A percentile compares a stretch with the other conserved stretches of the same genome.
These are phyloP conservation scores for Eristalinus aeneus DNA, from an alignment of 2,888 invertebrate genomes.

Conservation along the genomic window DNA sequence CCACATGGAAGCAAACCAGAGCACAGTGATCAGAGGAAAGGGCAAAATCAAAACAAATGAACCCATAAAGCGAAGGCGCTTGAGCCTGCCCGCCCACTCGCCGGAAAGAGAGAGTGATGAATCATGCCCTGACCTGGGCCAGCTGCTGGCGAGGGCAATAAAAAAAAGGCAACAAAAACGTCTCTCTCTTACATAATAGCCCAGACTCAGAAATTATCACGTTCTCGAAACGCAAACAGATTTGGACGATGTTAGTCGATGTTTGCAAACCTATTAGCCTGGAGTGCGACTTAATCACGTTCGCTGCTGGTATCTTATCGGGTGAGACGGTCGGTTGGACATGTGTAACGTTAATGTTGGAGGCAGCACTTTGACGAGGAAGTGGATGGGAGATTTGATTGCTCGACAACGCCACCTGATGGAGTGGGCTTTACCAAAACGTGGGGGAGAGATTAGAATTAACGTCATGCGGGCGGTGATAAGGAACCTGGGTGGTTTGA, in stretches of 20 bases:
- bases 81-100: background rate
- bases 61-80: background rate
- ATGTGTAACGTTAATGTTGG: background rate
- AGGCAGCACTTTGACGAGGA: background rate
- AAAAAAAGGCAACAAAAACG: background rate
- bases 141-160: background rate
- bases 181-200: background rate
- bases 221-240: background rate
- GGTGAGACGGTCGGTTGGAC: background rate
- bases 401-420: background rate
- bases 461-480: background rate
- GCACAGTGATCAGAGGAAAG: background rate
- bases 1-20: background rate
- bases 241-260: background rate
- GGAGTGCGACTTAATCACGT: background rate
- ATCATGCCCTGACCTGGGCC: background rate
- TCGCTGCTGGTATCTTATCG: background rate
- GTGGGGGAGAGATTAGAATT: background rate
- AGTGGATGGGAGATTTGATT: background rate
- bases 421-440: background rate
- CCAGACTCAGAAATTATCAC: background rate
- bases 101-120: background rate
- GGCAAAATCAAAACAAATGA: background rate
- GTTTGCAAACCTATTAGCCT: background rate
- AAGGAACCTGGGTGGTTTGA: background rate